These are phyloP conservation scores for Porphyrio hochstetteri DNA, from an alignment of 2,113 vertebrate genomes.

Conservation along the genomic window DNA sequence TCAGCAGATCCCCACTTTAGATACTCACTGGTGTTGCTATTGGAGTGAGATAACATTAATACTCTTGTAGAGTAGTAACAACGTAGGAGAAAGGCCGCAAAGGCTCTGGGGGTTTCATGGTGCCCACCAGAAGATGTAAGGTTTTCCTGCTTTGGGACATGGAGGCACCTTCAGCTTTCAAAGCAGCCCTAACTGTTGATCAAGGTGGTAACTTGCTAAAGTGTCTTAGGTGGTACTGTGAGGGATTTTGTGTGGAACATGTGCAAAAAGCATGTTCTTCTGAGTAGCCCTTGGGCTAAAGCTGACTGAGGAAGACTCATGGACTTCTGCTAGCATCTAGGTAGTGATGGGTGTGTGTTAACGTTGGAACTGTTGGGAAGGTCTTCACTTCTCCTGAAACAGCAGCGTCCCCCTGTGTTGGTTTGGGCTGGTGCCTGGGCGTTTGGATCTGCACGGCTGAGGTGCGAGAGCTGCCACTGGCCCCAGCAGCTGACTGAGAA, in stretches of 20 bases:
- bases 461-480: background rate
- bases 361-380: background rate
- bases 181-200: background rate
- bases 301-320: background rate
- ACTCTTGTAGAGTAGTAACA: background rate
- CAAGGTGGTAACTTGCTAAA: background rate
- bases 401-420: no score
- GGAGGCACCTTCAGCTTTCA: background rate
- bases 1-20: background rate
- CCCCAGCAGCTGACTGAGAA: background rate
- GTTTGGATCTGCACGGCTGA: background rate
- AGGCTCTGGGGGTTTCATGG: background rate
- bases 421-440: background rate
- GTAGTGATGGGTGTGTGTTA: background rate
- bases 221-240: background rate
- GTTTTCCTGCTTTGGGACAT: background rate
- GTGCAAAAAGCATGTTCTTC: background rate
- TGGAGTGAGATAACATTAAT: background rate
- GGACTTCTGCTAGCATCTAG: background rate
- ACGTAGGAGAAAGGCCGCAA: background rate
- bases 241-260: background rate
- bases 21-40: background rate
- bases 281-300: background rate
- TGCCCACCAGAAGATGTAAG: background rate
- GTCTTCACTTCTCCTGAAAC: background rate